Evolutionary conservation across 1,140 invertebrate species (phyloP), one percentile per base, ranked within the genome.

Genomic region (Chironomus striatipennis): DNA sequence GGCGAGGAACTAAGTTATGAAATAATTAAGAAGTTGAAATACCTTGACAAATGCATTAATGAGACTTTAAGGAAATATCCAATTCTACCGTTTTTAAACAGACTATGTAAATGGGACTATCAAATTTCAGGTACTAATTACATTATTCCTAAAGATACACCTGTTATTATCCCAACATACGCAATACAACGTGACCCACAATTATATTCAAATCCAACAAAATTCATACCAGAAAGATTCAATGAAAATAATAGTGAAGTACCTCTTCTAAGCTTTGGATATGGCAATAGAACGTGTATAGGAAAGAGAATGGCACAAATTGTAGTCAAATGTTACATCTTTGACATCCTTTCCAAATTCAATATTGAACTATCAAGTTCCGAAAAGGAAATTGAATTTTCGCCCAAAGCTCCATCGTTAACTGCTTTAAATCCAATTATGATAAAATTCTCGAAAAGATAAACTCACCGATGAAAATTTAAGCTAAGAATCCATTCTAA

Each of bases 201-300:
- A 73, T 83, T 85, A 75, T 92, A 85, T 79, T 86, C 88, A 0
- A 82, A 91, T 74, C 90, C 91, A 0, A 81, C 88, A n/a, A 79
- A 79, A 10, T 90, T 89, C 78, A 84, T 89, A 80, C 90, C 89
- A 0, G 85, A 90, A 74, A 81, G 90, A 42, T 90, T 90, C 8
- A 47, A 47, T 47, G 7, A 6, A 20, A 17, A n/a, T 12, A 12
- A 12, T 17, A 42, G 12, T 15, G n/a, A 21, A 3, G 7, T n/a
- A 5, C 17, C 7, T 10, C 88, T 84, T 79, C 77, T 89, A 73
- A 86, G 88, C 2, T 91, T 91, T 77, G 87, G 88, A 0, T 87
- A 87, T 75, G 89, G 90, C 20, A 86, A 86, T 0, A 79, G 90
- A 47, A 87, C 87, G 77, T 90, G 89, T 76, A 84, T 90, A 17